phyloP scores from a whole-genome alignment of 2,888 invertebrate genomes.

The Cosmia pyralina region DNA sequence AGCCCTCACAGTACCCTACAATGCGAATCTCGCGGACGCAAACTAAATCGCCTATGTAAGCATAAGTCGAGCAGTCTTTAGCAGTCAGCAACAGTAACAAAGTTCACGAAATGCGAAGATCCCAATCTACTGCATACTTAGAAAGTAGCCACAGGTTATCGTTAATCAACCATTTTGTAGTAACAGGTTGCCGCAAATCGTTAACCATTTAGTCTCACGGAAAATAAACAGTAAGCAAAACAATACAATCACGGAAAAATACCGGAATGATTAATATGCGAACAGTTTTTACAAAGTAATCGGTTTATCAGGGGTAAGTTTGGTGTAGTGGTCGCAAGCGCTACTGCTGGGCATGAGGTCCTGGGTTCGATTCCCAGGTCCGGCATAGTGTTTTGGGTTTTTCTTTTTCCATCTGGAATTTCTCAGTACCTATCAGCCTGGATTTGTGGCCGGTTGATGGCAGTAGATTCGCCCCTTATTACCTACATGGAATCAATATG shows the following conservation, averaged over 20 bases:
- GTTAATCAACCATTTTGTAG: conserved; percentile 25
- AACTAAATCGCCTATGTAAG: conserved; percentile 1
- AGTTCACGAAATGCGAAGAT: conserved; percentile 9
- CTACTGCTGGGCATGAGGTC: not conserved
- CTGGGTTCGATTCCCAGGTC: not conserved
- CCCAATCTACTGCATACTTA: not conserved
- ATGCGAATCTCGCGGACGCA: not conserved
- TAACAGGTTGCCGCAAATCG: conserved; percentile 36
- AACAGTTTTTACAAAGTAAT: conserved; percentile 23
- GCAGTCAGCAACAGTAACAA: not conserved
- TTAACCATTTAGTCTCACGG: conserved; percentile 23
- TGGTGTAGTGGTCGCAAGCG: not conserved
- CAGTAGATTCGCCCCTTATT: not conserved
- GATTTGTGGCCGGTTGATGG: not conserved
- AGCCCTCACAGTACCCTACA: not conserved
- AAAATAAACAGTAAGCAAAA: conserved; percentile 39
- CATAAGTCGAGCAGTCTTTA: not conserved
- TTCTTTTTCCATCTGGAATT: not conserved
- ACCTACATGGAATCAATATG: no score
- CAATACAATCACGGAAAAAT: conserved; percentile 49
- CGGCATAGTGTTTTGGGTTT: not conserved
- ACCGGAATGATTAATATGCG: conserved; percentile 39
- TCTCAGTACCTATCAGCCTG: no score
- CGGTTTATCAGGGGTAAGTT: conserved; percentile 5
- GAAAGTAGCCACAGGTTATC: conserved; percentile 14